Conservation (phyloP, 2,113 vertebrate genomes). For the Larimichthys crocea region DNA sequence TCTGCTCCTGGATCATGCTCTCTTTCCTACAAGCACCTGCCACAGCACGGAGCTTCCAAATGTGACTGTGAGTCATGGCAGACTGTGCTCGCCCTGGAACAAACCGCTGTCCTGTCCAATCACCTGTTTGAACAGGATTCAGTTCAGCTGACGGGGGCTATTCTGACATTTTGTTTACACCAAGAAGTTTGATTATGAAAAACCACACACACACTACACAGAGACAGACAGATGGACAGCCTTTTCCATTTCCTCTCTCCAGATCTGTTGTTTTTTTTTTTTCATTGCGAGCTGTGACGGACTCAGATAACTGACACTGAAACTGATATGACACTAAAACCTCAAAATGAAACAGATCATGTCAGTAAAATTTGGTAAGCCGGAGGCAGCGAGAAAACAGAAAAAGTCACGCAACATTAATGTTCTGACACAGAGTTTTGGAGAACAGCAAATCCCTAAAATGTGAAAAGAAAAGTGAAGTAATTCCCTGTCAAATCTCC, state of each 20-base stretch:
- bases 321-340: constrained; percentile 27
- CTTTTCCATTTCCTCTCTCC: constrained; percentile 54
- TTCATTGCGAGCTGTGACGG: constrained; percentile 26
- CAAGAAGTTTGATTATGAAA: constrained; percentile 16
- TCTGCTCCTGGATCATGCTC: constrained; percentile 18
- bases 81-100: not conserved
- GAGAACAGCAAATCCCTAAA: not conserved
- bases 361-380: constrained; percentile 25
- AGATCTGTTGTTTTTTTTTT: constrained; percentile 27
- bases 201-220: not conserved
- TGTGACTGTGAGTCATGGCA: not conserved
- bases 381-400: not conserved
- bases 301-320: constrained; percentile 40
- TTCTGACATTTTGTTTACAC: constrained; percentile 40
- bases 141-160: constrained; percentile 8
- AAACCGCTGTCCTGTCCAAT: constrained; percentile 23
- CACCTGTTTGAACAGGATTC: constrained; percentile 4
- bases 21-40: constrained; percentile 8
- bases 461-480: not conserved
- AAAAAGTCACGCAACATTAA: not conserved
- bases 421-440: not conserved
- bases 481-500: not conserved
- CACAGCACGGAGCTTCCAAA: constrained; percentile 5
- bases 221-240: constrained; percentile 8
- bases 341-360: constrained; percentile 38